A percentile compares a stretch with the other conserved stretches of the same genome.
Conservation (phyloP, 2,888 invertebrate species). For the Iselma pallidipennis region DNA sequence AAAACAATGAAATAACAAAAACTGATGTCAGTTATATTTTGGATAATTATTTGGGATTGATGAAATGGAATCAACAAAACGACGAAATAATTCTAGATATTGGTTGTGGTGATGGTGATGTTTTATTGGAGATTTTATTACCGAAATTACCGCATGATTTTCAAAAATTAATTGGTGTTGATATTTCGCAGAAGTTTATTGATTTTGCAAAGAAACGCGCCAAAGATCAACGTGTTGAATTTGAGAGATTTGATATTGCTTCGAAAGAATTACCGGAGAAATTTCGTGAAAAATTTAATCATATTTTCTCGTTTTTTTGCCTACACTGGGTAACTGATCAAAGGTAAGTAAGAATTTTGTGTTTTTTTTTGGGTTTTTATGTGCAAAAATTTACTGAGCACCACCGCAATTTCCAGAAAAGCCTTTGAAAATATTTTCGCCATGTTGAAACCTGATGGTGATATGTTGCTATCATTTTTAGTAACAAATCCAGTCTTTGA, state of each 20-base stretch:
- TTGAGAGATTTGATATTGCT: conserved; percentile 64
- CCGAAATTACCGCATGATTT: conserved; percentile 63
- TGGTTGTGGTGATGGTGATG: conserved; percentile 75
- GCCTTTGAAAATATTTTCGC: conserved; percentile 69
- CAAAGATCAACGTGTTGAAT: conserved; percentile 56
- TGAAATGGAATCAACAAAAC: conserved; percentile 58
- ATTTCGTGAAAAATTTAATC: conserved; percentile 62
- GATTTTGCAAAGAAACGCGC: conserved; percentile 61
- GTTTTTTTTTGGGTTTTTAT: conserved; percentile 1
- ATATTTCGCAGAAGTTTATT: conserved; percentile 74
- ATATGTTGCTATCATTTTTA: conserved; percentile 69
- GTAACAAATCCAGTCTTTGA: conserved; percentile 71
- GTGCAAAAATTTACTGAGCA: neutral
- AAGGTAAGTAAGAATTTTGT: conserved; percentile 59
- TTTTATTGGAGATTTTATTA: conserved; percentile 66
- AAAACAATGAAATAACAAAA: conserved; percentile 69
- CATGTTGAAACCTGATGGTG: conserved; percentile 69
- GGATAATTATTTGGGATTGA: conserved; percentile 63
- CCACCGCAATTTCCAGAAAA: conserved; percentile 56
- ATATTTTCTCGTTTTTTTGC: conserved; percentile 77
- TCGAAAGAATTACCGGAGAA: conserved; percentile 58
- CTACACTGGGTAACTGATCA: conserved; percentile 79
- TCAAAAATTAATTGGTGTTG: conserved; percentile 64
- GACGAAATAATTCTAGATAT: conserved; percentile 67
- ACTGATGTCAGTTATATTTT: conserved; percentile 67